Conservation (phyloP, 1,140 invertebrate genomes). For the Euglossa dilemma region DNA sequence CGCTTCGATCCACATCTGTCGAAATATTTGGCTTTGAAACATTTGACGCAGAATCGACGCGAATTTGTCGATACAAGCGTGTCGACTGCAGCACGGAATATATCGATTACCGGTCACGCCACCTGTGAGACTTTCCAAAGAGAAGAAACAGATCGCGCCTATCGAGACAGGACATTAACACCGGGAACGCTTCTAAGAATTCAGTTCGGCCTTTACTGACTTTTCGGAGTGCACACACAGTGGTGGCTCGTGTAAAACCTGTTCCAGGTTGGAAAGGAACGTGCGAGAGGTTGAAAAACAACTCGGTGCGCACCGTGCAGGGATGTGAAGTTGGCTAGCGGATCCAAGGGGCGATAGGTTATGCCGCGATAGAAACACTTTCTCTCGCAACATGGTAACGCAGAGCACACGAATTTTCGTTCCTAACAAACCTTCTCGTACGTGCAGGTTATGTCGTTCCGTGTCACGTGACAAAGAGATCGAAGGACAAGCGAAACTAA, state of each 20-base stretch:
- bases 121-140: background rate
- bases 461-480: too few relatives aligned
- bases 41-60: background rate
- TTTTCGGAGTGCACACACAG: background rate
- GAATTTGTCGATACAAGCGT: background rate
- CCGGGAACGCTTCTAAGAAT: constrained; percentile 17
- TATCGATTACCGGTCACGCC: background rate
- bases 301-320: background rate
- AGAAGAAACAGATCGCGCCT: background rate
- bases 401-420: too few relatives aligned
- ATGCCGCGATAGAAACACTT: too few relatives aligned
- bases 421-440: too few relatives aligned
- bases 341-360: too few relatives aligned
- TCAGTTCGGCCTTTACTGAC: background rate
- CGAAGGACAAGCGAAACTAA: too few relatives aligned
- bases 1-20: background rate
- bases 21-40: constrained; percentile 13
- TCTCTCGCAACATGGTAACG: too few relatives aligned
- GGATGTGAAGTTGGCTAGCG: too few relatives aligned
- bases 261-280: constrained; percentile 42
- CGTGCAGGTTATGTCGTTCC: too few relatives aligned
- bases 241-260: constrained; percentile 36
- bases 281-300: background rate
- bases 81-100: background rate
- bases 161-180: constrained; percentile 8